Conservation (phyloP, 2,888 invertebrate genomes). For the Eustalomyia histrio region DNA sequence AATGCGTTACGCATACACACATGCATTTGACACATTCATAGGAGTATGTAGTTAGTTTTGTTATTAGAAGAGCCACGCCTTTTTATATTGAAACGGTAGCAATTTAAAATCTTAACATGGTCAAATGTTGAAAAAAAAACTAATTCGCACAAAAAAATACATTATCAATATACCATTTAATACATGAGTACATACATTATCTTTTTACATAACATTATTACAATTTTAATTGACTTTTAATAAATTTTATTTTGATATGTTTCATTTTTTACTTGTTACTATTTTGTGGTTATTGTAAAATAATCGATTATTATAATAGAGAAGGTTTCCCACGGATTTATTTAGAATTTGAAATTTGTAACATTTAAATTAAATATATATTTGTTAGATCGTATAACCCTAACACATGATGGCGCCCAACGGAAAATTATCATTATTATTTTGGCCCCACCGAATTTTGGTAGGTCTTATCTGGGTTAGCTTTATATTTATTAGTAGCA, state of each 20-base stretch:
- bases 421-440: too few relatives aligned
- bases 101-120: slow-evolving; percentile 56
- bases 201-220: slow-evolving; percentile 61
- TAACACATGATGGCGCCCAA: too few relatives aligned
- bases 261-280: background rate
- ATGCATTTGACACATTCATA: slow-evolving; percentile 8
- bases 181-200: slow-evolving; percentile 45
- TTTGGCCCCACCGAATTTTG: too few relatives aligned
- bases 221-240: slow-evolving; percentile 64
- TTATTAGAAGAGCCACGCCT: slow-evolving; percentile 62
- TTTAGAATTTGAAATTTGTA: background rate
- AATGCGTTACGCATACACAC: slow-evolving; percentile 56
- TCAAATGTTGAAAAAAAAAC: slow-evolving; percentile 2
- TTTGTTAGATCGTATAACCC: too few relatives aligned
- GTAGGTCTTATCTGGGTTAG: too few relatives aligned
- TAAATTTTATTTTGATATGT: slow-evolving; percentile 41
- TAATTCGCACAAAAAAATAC: slow-evolving; percentile 18
- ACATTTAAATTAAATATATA: too few relatives aligned
- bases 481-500: too few relatives aligned
- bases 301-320: slow-evolving; percentile 44
- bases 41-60: background rate
- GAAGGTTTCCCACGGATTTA: slow-evolving; percentile 41
- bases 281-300: slow-evolving; percentile 21
- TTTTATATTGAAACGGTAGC: slow-evolving; percentile 60
- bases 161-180: slow-evolving; percentile 54